Evolutionary conservation across 2,797 vertebrate genomes (phyloP).

Genomic region (Rhyacichthys aspro): DNA sequence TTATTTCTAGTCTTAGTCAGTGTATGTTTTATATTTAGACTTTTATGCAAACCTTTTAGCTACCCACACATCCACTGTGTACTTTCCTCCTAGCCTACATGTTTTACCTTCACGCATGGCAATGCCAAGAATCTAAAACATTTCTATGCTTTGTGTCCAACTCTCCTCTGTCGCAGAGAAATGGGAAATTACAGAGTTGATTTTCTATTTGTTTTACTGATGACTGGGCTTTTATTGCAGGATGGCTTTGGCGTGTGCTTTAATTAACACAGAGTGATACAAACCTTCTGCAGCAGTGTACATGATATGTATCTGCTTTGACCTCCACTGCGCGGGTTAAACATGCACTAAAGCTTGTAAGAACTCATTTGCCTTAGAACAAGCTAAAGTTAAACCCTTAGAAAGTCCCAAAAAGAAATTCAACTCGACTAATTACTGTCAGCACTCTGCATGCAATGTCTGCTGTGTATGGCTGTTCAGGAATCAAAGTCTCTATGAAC

Average conservation of each 20-base stretch:
- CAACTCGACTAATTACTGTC: slow-evolving; percentile 3
- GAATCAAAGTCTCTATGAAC: slow-evolving; percentile 15
- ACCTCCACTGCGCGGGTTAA: slow-evolving; percentile 14
- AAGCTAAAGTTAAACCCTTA: slow-evolving; percentile 12
- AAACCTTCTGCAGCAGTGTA: background rate
- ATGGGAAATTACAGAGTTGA: slow-evolving; percentile 43
- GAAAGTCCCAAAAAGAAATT: slow-evolving; percentile 15
- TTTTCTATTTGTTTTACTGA: slow-evolving; percentile 22
- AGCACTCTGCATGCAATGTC: slow-evolving; percentile 12
- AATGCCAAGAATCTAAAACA: slow-evolving; percentile 31
- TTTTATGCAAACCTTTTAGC: background rate
- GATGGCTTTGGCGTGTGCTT: slow-evolving; percentile 16
- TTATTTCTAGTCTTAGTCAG: no score
- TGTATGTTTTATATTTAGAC: background rate
- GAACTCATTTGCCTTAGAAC: slow-evolving; percentile 18
- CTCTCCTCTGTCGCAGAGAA: slow-evolving; percentile 17
- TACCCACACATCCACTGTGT: background rate
- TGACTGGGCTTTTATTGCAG: slow-evolving; percentile 29
- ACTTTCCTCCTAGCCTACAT: background rate
- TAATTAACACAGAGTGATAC: slow-evolving; percentile 16
- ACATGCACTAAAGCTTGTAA: slow-evolving; percentile 1
- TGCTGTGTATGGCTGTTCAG: background rate
- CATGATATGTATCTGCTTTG: background rate
- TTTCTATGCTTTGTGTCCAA: slow-evolving; percentile 29
- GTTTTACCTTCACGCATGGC: background rate